Evolutionary conservation across 2,113 vertebrate species (phyloP), one percentile per base, ranked within the genome.

Genomic region (Aythya baeri): DNA sequence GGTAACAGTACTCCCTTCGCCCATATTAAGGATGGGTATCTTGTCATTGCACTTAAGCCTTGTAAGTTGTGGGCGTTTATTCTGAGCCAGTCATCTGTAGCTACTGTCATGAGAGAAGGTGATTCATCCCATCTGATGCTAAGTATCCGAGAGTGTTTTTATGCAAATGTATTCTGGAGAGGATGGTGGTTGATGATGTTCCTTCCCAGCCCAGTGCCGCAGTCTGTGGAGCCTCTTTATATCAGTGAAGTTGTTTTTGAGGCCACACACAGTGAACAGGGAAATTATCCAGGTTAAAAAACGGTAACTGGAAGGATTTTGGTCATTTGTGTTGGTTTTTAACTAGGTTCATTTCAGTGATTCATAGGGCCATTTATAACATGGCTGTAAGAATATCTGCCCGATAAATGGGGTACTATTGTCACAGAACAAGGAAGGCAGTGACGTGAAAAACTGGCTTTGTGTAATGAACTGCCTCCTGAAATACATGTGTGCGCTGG

Each of bases 91-190:
- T 93, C 83, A 79, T 93, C 66, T 91, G 73, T 86, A 93, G 86
- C 89, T 83, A 54, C 72, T 96, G 88, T 90, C 82, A 66, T 73
- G 49, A 57, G 66, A 77, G 73, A 88, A 93, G 77, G 70, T 89
- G 83, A 93, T 92, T 93, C 89, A 94, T 95, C 86, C 61, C 46
- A 83, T 90, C 88, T 93, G 76, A 92, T 3, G n/a, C 46, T 78
- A 86, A 88, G 46, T 94, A 86, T 83, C 92, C 74, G 68, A 93
- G 88, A 92, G 46, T 18, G 25, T 90, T 67, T 66, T 88, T 93
- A 94, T 81, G 86, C 76, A 91, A 67, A 78, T 81, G 9, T 43
- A 59, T 74, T 91, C 88, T 57, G 61, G 73, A 91, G 88, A 59
- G 61, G 22, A 93, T 72, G 54, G 65, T 75, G 49, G 77, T 34